Evolutionary conservation across 92 coral and sea anemone genomes (phyloP), one percentile per base, ranked within the genome.

Genomic region (Desmophyllum pertusum): DNA sequence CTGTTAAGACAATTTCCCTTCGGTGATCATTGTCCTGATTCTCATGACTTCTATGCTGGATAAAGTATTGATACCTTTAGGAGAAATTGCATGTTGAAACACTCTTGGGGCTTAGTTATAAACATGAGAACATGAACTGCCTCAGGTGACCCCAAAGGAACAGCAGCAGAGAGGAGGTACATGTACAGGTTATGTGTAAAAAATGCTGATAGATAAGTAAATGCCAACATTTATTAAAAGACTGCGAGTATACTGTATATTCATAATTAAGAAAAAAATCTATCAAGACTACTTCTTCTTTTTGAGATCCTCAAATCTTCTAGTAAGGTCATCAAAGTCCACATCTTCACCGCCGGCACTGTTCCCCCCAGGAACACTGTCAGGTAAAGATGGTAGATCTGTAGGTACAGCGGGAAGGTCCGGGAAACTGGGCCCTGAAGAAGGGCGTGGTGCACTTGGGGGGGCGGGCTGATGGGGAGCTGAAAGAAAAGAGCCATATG

Each of bases 271-370:
- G 11, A 67, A 67, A 18, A 65, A 7, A 14, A 7, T 30, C 17
- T 30, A 35, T 3, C 35, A 45, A 36, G 53, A 4, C 67, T 82
- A 96, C 88, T 92, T 97, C 90, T 94, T 97, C 87, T 94, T 97
- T 87, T 97, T 97, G 33, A 97, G 99, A 72, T 97, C 99, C 84
- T 97, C 99, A 88, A 97, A 97, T 81, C 99, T 79, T 75, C 99
- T 89, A n/a, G 93, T 97, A 9, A 97, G 95, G 75, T 97, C 99
- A 83, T 97, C 99, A 63, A 97, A 97, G 85, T 97, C 99, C 50
- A 97, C 94, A 78, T 97, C 99, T 78, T 97, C 98, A 17, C 99
- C 99, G 15, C 95, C 99, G 17, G 97, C 98, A 42, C 99, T 97
- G 87, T 87, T 82, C 39, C 85, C 94, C 29, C 98, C 98, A 36